Base-by-base conservation (phyloP, 1,140 invertebrate species). In the Drosophila aff. region DNA sequence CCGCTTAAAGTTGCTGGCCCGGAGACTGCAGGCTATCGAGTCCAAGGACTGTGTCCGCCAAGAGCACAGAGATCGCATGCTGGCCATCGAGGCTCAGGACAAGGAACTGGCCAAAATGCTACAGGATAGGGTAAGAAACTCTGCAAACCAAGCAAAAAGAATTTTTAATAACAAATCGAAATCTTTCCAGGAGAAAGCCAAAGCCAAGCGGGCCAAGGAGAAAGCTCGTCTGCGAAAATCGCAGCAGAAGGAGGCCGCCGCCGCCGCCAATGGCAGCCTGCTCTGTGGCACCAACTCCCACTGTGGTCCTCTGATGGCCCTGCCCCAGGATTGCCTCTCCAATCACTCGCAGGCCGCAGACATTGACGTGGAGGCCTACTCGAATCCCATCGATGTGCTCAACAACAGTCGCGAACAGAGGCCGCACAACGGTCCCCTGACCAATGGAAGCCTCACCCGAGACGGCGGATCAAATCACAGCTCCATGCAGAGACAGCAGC, bases 31-130 rank as follows among this genome's bases (percentile, higher is more conserved):
- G 91, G 95, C 94, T 62, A 93, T 95, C 81, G 94, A 95, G 65
- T 95, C 95, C 77, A 94, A 94, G 15, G 93, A 95, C 63, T 94
- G 95, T 75, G 94, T 91, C 31, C 75, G 81, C 0, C 82, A 91
- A 41, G 91, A 92, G 66, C 81, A 91, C 43, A 75, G 81, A 2
- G 96, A 98, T 93, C 95, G 92, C 15, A 64, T 96, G 84, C 94
- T 96, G 68, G 97, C 97, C 10, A 97, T 98, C 57, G 98, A 99
- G 93, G 96, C 96, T 6, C 97, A 98, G 92, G 98, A 99, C 92
- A 95, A 97, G 52, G 97, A 98, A 93, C 93, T 99, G 4, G 98
- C 98, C 1, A 95, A 96, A 85, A 95, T 98, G 91, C 94, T 99
- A 44, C 97, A 99, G 92, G 97, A 98, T 90, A 96, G 96, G 89